Evolutionary conservation across 2,888 invertebrate genomes (phyloP).

Genomic region (Deilephila elpenor): DNA sequence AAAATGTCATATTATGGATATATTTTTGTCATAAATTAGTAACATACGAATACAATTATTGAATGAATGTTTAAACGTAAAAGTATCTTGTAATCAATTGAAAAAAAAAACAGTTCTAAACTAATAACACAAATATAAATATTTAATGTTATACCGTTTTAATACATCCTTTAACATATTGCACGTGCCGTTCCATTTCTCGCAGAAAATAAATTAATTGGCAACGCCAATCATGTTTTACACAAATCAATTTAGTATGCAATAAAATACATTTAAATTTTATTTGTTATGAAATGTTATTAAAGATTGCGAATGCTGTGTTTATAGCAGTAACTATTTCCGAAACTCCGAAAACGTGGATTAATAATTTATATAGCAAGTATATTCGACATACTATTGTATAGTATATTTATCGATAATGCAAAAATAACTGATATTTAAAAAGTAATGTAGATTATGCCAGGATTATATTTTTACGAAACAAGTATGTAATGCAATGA

Average conservation of each 20-base stretch:
- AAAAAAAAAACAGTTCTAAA: no score
- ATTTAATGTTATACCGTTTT: background rate
- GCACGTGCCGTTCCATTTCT: slow-evolving; percentile 21
- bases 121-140: background rate
- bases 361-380: no score
- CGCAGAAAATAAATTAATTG: slow-evolving; percentile 18
- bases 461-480: no score
- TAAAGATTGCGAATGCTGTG: background rate
- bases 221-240: slow-evolving; percentile 14
- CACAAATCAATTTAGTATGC: slow-evolving; percentile 20
- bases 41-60: background rate
- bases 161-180: background rate
- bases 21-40: no score
- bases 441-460: no score
- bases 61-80: background rate
- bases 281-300: background rate
- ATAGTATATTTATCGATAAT: no score
- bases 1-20: background rate
- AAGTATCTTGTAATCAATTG: no score
- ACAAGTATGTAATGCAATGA: no score
- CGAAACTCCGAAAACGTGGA: background rate
- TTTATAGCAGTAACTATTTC: background rate
- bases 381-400: no score
- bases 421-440: no score
- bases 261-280: slow-evolving; percentile 16